phyloP scores from a whole-genome alignment of 2,797 vertebrate genomes.

The Gambusia yucatana region DNA sequence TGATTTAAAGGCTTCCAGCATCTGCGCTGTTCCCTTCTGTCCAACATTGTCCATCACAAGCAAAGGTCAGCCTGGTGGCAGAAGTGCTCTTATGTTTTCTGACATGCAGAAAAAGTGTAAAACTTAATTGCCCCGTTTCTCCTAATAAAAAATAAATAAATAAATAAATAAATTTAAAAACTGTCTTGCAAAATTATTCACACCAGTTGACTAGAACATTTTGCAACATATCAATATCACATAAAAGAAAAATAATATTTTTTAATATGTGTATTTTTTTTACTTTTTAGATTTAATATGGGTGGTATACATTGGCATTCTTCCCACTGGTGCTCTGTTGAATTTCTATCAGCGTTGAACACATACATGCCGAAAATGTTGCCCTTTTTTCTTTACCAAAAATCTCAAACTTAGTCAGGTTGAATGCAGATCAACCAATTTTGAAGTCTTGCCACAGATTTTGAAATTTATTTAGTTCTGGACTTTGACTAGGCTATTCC shows the following conservation, averaged over 20 bases:
- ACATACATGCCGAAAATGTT: background rate
- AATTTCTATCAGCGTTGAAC: background rate
- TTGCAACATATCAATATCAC: background rate
- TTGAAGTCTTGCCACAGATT: background rate
- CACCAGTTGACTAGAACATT: background rate
- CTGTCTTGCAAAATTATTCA: background rate
- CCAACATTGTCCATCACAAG: constrained; percentile 47
- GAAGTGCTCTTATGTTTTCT: constrained; percentile 19
- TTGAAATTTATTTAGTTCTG: background rate
- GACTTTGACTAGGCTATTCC: background rate
- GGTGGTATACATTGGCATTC: background rate
- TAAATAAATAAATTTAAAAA: background rate
- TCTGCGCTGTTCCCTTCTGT: constrained; percentile 42
- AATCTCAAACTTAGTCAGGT: background rate
- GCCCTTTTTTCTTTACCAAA: background rate
- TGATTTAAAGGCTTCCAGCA: constrained; percentile 66
- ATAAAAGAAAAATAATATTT: background rate
- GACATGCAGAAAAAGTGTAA: background rate
- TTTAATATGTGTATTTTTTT: no score
- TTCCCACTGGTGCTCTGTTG: background rate
- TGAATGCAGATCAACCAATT: background rate
- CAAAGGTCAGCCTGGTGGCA: constrained; percentile 65
- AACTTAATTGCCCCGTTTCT: no score
- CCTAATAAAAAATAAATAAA: background rate
- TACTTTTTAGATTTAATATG: background rate